A percentile compares a stretch with the other conserved stretches of the same genome.
Evolutionary conservation across 2,113 vertebrate species (phyloP).

Genomic region (Neodontobutis hainanensis): DNA sequence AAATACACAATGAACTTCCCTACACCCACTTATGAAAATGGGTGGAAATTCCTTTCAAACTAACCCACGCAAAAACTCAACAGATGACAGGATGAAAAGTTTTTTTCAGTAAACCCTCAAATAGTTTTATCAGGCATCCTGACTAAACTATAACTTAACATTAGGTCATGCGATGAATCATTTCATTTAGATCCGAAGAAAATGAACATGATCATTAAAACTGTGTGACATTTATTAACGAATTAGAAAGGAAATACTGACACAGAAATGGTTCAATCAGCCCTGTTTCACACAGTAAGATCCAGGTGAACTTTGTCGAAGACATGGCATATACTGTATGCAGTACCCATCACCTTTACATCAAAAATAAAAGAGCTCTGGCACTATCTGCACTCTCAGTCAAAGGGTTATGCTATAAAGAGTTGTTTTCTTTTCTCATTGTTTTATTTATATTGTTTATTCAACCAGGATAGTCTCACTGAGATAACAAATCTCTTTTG

Average conservation of each 20-base stretch:
- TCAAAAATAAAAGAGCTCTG: constrained; percentile 23
- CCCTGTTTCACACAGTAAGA: constrained; percentile 15
- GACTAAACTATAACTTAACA: not conserved
- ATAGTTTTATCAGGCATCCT: not conserved
- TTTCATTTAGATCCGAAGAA: not conserved
- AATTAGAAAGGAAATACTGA: constrained; percentile 36
- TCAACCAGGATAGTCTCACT: too few species aligned
- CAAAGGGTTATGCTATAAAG: constrained; percentile 28
- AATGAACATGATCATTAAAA: not conserved
- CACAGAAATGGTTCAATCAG: constrained; percentile 28
- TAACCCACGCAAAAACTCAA: not conserved
- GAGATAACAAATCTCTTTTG: too few species aligned
- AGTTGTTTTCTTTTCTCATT: not conserved
- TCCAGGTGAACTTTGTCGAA: not conserved
- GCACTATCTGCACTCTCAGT: constrained; percentile 5
- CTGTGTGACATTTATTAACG: constrained; percentile 58
- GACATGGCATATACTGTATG: not conserved
- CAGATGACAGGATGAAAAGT: too few species aligned
- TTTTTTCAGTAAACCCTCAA: not conserved
- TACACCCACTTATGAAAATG: not conserved
- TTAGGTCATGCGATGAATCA: not conserved
- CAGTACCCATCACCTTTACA: not conserved
- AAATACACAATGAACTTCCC: constrained; percentile 44
- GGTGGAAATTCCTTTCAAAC: constrained; percentile 31
- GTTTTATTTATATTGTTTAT: not conserved